Conservation (phyloP, 2,113 vertebrate species). For the Alligator sinensis region DNA sequence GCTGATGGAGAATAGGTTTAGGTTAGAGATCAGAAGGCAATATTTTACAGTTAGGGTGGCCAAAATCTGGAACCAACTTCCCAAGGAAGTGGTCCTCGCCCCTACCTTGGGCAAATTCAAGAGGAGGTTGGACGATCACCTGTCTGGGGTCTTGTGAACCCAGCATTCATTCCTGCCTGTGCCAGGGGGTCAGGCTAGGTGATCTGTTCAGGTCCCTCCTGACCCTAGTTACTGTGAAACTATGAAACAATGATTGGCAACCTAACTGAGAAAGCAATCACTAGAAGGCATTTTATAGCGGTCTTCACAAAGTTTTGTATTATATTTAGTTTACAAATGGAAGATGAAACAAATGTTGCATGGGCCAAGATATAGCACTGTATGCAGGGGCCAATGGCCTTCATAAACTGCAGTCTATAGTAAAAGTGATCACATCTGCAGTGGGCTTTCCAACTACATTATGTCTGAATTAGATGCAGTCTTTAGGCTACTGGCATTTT, state of each 20-base stretch:
- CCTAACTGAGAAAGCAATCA: conserved; percentile 9
- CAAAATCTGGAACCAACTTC: no score
- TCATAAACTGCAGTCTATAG: neutral
- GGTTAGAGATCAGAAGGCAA: no score
- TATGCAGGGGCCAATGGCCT: neutral
- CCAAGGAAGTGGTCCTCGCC: no score
- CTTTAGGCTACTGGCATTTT: neutral
- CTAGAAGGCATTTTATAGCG: neutral
- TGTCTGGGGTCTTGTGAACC: no score
- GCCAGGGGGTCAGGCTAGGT: no score
- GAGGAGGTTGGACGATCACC: no score
- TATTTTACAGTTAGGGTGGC: no score
- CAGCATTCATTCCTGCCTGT: no score
- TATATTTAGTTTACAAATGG: neutral
- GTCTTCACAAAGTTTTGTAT: neutral
- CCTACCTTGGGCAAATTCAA: no score
- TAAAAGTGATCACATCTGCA: neutral
- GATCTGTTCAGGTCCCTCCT: no score
- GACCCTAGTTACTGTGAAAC: no score
- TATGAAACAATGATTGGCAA: neutral
- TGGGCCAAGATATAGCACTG: neutral
- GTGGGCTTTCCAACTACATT: neutral
- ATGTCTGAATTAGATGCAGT: neutral
- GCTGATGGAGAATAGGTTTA: no score
- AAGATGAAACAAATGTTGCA: neutral